Conservation (phyloP, 2,113 vertebrate species). For the Lonchura striata region DNA sequence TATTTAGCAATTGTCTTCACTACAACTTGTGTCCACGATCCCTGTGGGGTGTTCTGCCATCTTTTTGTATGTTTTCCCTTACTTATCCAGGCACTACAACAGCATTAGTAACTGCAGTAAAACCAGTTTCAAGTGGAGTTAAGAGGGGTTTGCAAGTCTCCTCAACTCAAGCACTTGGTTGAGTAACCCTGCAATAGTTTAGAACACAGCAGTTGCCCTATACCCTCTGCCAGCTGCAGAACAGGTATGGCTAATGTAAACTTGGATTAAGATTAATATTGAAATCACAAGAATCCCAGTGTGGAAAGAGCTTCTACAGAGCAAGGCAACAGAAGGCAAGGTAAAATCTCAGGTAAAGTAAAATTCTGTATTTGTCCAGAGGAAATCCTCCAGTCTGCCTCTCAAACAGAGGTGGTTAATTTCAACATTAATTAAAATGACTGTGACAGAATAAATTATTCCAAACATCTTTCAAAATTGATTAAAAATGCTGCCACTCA, state of each 20-base stretch:
- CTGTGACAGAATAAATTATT: not conserved
- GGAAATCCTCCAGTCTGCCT: not conserved
- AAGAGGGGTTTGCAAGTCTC: not conserved
- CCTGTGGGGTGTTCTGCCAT: accelerated
- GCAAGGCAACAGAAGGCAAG: not conserved
- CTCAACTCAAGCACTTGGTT: not conserved
- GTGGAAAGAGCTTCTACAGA: not conserved
- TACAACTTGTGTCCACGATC: not conserved
- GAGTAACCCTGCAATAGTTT: accelerated
- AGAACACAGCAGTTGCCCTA: not conserved
- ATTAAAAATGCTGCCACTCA: not conserved
- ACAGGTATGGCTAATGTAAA: accelerated
- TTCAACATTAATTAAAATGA: not conserved
- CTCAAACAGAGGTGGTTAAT: not conserved
- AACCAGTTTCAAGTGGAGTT: not conserved
- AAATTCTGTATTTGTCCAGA: not conserved
- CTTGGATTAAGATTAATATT: not conserved
- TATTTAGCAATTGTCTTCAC: not conserved
- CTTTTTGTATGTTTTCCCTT: not conserved
- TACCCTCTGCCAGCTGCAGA: not conserved
- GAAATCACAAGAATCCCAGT: not conserved
- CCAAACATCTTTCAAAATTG: not conserved
- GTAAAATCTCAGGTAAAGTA: not conserved
- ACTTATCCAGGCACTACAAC: not conserved
- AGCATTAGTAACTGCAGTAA: not conserved